Percentiles rank a stretch among this genome's conserved stretches.
Conservation (phyloP, 2,797 vertebrate species). For the Hephaestus fuliginosus region DNA sequence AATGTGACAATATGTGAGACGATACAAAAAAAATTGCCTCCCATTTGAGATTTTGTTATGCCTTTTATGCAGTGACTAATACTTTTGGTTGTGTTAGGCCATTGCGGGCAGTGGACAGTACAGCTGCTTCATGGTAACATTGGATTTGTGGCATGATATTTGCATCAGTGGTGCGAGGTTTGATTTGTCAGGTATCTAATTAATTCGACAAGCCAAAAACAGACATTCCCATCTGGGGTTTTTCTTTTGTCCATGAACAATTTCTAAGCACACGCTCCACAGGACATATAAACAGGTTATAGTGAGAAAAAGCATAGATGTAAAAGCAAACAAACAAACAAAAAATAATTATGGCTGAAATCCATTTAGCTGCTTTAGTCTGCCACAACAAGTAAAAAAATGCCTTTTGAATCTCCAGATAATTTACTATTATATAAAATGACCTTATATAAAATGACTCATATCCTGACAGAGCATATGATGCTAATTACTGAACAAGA, state of each 20-base stretch:
- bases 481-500: conserved; percentile 8
- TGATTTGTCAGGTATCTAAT: background rate
- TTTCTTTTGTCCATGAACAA: background rate
- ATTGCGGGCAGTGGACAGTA: background rate
- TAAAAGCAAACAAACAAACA: background rate
- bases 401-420: no score
- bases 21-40: background rate
- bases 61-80: conserved; percentile 3
- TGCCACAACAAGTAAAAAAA: conserved; percentile 1
- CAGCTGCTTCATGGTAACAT: background rate
- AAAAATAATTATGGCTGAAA: background rate
- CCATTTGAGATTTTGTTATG: background rate
- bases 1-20: background rate
- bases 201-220: background rate
- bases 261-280: background rate
- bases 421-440: no score
- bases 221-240: background rate
- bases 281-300: background rate
- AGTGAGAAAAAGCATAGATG: background rate
- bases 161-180: background rate
- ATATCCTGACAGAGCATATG: background rate
- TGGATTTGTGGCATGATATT: background rate
- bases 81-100: background rate
- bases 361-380: conserved; percentile 3
- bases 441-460: no score